Evolutionary conservation across 2,797 vertebrate species (phyloP), one percentile per base, ranked within the genome.

Genomic region (Periophthalmus magnuspinnatus): DNA sequence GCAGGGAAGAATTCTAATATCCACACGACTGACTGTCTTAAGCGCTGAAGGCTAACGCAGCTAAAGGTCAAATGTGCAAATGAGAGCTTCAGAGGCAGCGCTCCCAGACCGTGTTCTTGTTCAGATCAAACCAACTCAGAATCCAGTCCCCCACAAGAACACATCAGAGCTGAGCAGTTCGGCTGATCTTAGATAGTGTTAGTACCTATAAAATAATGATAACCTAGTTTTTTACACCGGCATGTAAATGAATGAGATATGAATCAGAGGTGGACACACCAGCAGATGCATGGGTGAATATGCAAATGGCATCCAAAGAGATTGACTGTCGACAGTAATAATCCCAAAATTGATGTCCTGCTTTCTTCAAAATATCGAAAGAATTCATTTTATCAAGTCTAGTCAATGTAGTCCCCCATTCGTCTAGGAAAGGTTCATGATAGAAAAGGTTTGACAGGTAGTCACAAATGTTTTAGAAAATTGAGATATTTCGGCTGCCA

Each of bases 121-220:
- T 62, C 60, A 68, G 71, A 79, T 85, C 78, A 85, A 77, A 83
- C 76, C 0, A 34, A 52, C 67, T 69, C 64, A 21, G 68, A 61
- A 65, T 68, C 64, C 67, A 70, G 58, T 73, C 65, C 78, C 13
- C 41, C 41, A 45, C 41, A 45, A 45, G 41, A 45, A 45, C 41
- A n/a, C 33, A 32, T 32, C 56, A 59, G 58, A 34, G n/a, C 61
- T 47, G 21, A 73, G 67, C 10, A 16, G 66, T 32, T 64, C 22
- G 19, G 56, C 55, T 7, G 69, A 72, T 77, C 69, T 68, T 79
- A 74, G 74, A 65, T 24, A n/a, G 17, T 17, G 19, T 52, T 52
- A 52, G 48, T 19, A n/a, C 48, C 16, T 6, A 52, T 52, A 17
- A 52, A 52, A 52, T 41, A 45, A 45, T 45, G 13, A 45, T 45